Evolutionary conservation across 2,888 invertebrate species (phyloP), one percentile per base, ranked within the genome.

Genomic region (Portevinia maculata): DNA sequence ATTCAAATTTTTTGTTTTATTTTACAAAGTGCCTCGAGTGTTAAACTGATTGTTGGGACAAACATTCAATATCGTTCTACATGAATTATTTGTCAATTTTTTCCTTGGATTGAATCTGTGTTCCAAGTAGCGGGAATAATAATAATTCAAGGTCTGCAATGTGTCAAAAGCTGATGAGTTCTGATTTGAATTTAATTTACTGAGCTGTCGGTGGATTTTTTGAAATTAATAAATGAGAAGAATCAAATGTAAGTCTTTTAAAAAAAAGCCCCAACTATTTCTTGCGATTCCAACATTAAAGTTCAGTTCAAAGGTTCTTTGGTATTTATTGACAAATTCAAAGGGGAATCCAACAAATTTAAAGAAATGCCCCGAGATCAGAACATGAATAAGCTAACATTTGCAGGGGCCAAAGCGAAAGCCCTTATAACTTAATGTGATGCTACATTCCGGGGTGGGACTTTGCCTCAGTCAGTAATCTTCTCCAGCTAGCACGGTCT

Each of bases 141-240:
- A 34, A 3, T 3, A 24, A 13, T 13, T 37, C 21, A 21, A 37
- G 11, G 53, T 19, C 9, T 53, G 53, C 21, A 19, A 19, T 53
- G 53, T 21, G n/a, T n/a, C 52, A 19, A 19, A 17, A 32, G 52
- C 13, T 32, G 52, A 32, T 32, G 19, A 19, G 11, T 32, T 50
- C 9, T 32, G 17, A 15, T 32, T 52, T 52, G 6, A 6, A 3
- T 15, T 41, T 13, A 13, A 41, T 6, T 41, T 41, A 15, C 7
- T 41, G 37, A 6, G 13, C 13, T 39, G 34, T 15, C n/a, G n/a
- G n/a, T n/a, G n/a, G n/a, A n/a, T n/a, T n/a, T n/a, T n/a, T 39
- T 39, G 13, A 3, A 13, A 1, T 3, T 17, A 3, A 19, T 41
- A 7, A n/a, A 39, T 5, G 21, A n/a, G 4, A 11, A n/a, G n/a